phyloP scores from a whole-genome alignment of 92 coral and sea anemone genomes.

The Isaurus tuberculatus region DNA sequence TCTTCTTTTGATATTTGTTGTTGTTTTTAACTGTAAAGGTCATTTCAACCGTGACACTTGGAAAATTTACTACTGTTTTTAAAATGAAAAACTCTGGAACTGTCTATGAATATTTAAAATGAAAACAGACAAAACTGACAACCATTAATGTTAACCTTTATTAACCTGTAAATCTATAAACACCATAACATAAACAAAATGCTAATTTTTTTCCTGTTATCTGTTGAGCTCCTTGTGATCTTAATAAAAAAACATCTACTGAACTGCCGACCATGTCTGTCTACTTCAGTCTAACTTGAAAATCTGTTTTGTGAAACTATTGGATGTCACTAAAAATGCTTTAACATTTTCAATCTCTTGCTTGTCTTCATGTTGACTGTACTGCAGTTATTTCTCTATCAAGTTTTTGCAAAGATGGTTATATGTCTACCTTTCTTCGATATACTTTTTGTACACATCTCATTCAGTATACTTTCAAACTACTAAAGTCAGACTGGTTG shows the following conservation, averaged over 20 bases:
- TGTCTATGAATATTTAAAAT: neutral
- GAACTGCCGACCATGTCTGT: too few relatives aligned
- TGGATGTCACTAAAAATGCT: neutral
- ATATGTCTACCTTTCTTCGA: neutral
- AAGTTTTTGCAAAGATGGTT: neutral
- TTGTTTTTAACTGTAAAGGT: neutral
- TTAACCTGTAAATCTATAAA: neutral
- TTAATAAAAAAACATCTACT: too few relatives aligned
- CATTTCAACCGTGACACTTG: neutral
- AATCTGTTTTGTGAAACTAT: neutral
- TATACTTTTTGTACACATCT: neutral
- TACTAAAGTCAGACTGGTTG: too few relatives aligned
- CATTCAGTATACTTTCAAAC: too few relatives aligned
- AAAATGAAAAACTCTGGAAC: neutral
- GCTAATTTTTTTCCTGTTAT: neutral
- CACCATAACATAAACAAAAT: neutral
- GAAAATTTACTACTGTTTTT: neutral
- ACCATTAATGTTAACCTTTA: neutral
- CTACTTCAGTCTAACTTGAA: neutral
- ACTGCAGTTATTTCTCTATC: neutral
- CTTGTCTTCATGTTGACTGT: neutral
- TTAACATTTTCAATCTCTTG: neutral
- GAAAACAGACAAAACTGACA: neutral
- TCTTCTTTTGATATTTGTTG: neutral
- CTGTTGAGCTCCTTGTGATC: neutral